phyloP scores from a whole-genome alignment of 2,797 vertebrate genomes.

The Staurois parvus region DNA sequence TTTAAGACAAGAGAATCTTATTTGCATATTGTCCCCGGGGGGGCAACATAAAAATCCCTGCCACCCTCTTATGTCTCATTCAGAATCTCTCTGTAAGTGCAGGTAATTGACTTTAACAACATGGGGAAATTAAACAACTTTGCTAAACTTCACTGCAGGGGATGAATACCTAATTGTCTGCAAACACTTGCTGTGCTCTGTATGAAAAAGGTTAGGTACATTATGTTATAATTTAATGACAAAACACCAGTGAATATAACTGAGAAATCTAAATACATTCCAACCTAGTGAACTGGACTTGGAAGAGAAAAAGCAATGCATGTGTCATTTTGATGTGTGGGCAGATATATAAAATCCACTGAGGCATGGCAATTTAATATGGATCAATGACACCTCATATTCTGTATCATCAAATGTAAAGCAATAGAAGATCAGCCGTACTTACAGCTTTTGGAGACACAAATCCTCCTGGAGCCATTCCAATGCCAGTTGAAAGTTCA shows the following conservation, averaged over 20 bases:
- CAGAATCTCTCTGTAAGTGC: background rate
- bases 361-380: background rate
- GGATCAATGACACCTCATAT: background rate
- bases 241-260: background rate
- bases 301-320: background rate
- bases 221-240: constrained; percentile 10
- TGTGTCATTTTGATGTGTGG: background rate
- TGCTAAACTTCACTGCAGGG: background rate
- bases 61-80: background rate
- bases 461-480: constrained; percentile 90
- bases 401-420: background rate
- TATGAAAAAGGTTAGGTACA: constrained; percentile 9
- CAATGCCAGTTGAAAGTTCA: constrained; percentile 93
- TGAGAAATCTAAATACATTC: background rate
- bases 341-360: background rate
- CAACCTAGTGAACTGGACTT: background rate
- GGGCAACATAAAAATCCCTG: background rate
- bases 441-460: constrained; percentile 89
- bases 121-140: background rate
- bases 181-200: constrained; percentile 6
- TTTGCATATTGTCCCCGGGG: background rate
- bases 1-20: background rate
- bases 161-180: constrained; percentile 13
- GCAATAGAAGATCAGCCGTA: constrained; percentile 50
- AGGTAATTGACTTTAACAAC: constrained; percentile 12